A percentile compares a stretch with the other conserved stretches of the same genome.
Evolutionary conservation across 2,888 invertebrate genomes (phyloP).

Genomic region (Ochlodes sylvanus): DNA sequence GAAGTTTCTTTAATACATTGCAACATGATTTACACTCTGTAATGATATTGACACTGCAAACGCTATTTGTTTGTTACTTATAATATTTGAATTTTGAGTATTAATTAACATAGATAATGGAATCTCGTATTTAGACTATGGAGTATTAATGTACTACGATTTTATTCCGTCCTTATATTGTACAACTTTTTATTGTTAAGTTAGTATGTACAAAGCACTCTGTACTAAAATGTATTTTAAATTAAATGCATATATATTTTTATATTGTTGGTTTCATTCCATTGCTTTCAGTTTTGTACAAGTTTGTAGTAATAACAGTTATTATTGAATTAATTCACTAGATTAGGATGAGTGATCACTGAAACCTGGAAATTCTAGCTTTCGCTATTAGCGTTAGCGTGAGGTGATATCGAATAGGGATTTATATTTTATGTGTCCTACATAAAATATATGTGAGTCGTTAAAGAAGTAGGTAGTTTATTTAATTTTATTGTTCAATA

Average conservation of each 20-base stretch:
- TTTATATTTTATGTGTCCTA: too few species aligned
- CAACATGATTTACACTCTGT: background rate
- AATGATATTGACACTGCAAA: background rate
- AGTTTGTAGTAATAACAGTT: too few species aligned
- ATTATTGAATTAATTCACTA: background rate
- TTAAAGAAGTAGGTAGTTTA: too few species aligned
- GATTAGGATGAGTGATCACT: too few species aligned
- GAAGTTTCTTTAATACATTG: too few species aligned
- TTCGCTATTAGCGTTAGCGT: too few species aligned
- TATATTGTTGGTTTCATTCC: constrained; percentile 2
- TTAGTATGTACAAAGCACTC: constrained; percentile 12
- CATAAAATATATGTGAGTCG: too few species aligned
- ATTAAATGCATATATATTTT: constrained; percentile 19
- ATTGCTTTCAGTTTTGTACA: background rate
- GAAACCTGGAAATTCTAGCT: too few species aligned
- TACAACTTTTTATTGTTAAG: constrained; percentile 30
- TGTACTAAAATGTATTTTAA: constrained; percentile 21
- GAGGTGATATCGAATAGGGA: too few species aligned
- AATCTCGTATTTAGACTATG: background rate
- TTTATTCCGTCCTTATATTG: constrained; percentile 16
- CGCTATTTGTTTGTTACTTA: background rate
- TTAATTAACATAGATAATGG: background rate
- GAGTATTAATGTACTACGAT: background rate
- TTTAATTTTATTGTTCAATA: too few species aligned
- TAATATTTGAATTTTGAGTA: background rate